Base-by-base conservation (phyloP, 2,888 invertebrate genomes). In the Apamea sordens region DNA sequence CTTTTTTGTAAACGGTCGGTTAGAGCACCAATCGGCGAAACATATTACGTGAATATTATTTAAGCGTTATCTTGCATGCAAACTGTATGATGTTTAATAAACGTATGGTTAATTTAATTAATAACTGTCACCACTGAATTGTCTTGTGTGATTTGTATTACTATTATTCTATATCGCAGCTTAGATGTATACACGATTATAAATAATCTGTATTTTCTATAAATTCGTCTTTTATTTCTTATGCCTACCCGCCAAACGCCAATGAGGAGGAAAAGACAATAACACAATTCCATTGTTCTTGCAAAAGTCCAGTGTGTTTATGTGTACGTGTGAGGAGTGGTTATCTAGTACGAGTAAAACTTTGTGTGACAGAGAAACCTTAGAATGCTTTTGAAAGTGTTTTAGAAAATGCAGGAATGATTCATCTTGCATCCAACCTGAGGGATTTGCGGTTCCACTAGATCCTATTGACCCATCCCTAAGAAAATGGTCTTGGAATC, bases 191-290 rank as follows among this genome's bases (percentile, higher is more conserved):
- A 92, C 92, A 92, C 88, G 87, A 90, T 89, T 90, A 92, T 90
- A 91, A 92, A 89, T 89, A 91, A 92, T 89, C 90, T 92, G 93
- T 93, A 93, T 93, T 93, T 93, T 92, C 84, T 81, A 90, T 83
- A 80, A 73, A 83, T 77, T 82, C 28, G 79, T 72, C 61, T 92
- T 90, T 92, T 83, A 87, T 89, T 91, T 88, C 10, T 13, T 59
- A 24, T 8, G 32, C 68, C 24, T 50, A 53, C 56, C 47, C 44
- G 2, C 24, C 13, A 24, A 64, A 21, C 7, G 11, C n/a, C n/a
- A n/a, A n/a, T n/a, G n/a, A n/a, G n/a, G n/a, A n/a, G n/a, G n/a
- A n/a, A n/a, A n/a, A n/a, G n/a, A n/a, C n/a, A n/a, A n/a, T n/a
- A n/a, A n/a, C n/a, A n/a, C n/a, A n/a, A n/a, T n/a, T n/a, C n/a